These are phyloP conservation scores for Mesitornis unicolor DNA, from an alignment of 2,113 vertebrate genomes.

Conservation along the genomic window DNA sequence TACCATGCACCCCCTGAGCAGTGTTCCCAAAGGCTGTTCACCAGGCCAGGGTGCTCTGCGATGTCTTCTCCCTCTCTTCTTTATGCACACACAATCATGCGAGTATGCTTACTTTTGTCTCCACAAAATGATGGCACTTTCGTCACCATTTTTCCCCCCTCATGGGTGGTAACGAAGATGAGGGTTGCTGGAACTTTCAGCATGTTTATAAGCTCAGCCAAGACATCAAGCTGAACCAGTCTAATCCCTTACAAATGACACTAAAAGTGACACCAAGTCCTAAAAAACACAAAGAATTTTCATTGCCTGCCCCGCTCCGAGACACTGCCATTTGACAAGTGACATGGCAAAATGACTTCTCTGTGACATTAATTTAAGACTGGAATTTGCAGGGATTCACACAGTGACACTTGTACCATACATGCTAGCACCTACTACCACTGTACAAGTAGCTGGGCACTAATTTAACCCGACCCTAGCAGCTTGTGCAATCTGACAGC, in stretches of 20 bases:
- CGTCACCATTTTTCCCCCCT: neutral
- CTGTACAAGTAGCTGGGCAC: neutral
- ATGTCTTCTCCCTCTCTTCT: neutral
- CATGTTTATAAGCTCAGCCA: neutral
- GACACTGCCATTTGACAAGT: neutral
- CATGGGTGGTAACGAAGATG: neutral
- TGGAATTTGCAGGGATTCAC: neutral
- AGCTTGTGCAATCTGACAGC: neutral
- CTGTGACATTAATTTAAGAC: neutral
- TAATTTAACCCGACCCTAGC: neutral
- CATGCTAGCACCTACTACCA: neutral
- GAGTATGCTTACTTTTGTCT: neutral
- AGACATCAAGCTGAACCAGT: neutral
- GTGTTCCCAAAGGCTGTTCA: neutral
- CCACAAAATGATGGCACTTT: neutral
- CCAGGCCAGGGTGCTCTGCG: neutral
- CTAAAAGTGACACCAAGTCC: neutral
- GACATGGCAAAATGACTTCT: neutral
- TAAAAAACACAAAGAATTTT: neutral
- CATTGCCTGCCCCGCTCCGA: neutral
- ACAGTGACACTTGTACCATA: neutral
- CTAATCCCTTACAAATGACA: neutral
- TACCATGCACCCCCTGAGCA: rapidly evolving
- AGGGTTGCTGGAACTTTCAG: neutral
- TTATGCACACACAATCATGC: rapidly evolving